Evolutionary conservation across 2,113 vertebrate species (phyloP), one percentile per base, ranked within the genome.

Genomic region (Myiagra hebetior): DNA sequence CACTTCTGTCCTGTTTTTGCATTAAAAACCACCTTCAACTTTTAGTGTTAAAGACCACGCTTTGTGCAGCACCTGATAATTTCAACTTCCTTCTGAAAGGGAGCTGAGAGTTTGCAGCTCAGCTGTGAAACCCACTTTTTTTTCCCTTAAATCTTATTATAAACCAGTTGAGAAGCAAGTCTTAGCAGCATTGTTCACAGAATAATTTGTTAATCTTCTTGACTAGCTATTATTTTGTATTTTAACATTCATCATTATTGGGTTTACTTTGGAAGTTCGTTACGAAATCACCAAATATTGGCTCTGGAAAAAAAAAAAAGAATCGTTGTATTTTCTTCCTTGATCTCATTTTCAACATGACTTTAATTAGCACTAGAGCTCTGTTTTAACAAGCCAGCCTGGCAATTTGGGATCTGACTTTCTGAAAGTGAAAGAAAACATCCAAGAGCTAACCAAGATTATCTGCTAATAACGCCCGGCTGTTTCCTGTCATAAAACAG

Each of bases 351-450:
- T 70, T 13, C 9, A 41, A 60, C 49, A 20, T 9, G 35, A 57
- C 84, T 88, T 92, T 91, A 86, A 89, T 91, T 85, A 85, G 64
- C 68, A 41, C 16, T 39, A 1, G 7, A 42, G 11, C 27, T 88
- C 47, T 90, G 35, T 91, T 83, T 67, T 80, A 84, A 75, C 2
- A 4, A 91, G 65, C 57, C 57, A 47, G 64, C 22, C 26, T 79
- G 73, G 77, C 67, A 95, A 30, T 62, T 87, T 1, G 3, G 27
- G 72, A 52, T 63, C 72, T 85, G 64, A 60, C 82, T 93, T 90
- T 80, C 21, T 57, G 72, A 92, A 93, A 94, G 75, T 64, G 79
- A 96, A 89, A 86, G 79, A 94, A 93, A 94, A 91, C 75, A 49
- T 83, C 10, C 26, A 56, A 65, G 60, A 89, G 42, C 85, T 85